These are phyloP conservation scores for Strix occidentalis DNA, from an alignment of 2,797 vertebrate genomes.

Conservation along the genomic window DNA sequence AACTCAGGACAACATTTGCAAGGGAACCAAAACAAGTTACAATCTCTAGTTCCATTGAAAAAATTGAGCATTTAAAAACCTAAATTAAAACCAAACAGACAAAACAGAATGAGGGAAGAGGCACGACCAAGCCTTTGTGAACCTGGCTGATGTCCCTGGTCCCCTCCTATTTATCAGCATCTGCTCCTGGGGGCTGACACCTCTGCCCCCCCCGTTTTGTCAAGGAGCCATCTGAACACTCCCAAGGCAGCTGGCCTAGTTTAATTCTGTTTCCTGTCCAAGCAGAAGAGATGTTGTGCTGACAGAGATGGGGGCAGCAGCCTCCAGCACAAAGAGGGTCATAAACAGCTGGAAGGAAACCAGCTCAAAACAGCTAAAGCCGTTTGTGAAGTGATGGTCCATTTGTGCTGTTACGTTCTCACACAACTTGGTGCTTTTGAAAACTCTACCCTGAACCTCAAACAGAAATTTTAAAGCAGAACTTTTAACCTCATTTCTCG, in stretches of 20 bases:
- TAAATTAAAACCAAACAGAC: not conserved
- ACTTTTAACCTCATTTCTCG: not conserved
- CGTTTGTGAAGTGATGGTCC: not conserved
- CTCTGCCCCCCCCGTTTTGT: not conserved
- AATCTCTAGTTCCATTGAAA: not conserved
- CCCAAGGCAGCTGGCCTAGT: not conserved
- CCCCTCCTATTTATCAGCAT: not conserved
- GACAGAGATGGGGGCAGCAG: not conserved
- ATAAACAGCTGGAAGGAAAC: not conserved
- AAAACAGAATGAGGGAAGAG: not conserved
- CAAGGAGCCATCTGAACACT: not conserved
- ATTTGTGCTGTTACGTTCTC: not conserved
- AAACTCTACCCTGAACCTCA: not conserved
- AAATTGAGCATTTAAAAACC: accelerated
- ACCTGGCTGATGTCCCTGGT: not conserved
- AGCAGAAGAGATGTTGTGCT: not conserved
- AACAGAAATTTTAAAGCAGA: not conserved
- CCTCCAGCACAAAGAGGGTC: not conserved
- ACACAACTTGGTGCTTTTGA: not conserved
- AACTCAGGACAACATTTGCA: not conserved
- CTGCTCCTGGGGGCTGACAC: not conserved
- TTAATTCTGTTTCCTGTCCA: not conserved
- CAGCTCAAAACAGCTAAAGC: not conserved
- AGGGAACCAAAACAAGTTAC: not conserved
- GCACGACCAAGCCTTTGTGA: not conserved